Evolutionary conservation across 2,113 vertebrate species (phyloP).

Genomic region (Puma concolor): DNA sequence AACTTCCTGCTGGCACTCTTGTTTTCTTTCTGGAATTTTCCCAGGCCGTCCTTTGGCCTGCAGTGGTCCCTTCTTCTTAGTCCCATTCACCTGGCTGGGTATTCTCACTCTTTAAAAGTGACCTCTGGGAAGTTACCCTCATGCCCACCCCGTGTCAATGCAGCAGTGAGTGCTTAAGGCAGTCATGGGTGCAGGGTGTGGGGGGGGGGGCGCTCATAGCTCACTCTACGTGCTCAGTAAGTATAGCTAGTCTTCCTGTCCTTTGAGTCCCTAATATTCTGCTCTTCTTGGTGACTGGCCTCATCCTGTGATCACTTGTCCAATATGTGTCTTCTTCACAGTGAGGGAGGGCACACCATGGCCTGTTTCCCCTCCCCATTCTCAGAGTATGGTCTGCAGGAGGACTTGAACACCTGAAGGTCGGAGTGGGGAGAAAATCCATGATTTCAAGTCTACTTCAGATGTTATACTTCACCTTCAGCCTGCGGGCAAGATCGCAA

Average conservation of each 20-base stretch:
- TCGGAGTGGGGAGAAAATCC: background rate
- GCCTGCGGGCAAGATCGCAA: background rate
- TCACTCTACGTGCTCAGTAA: background rate
- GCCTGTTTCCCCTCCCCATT: no score
- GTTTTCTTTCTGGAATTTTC: background rate
- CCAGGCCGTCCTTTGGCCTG: background rate
- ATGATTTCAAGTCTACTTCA: background rate
- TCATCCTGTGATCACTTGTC: rapidly evolving
- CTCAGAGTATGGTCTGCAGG: no score
- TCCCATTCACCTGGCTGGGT: background rate
- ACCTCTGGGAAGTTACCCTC: background rate
- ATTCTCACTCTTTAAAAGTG: background rate
- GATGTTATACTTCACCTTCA: background rate
- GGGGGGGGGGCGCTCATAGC: background rate
- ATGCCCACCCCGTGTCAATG: rapidly evolving
- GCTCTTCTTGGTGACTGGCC: background rate
- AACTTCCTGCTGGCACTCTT: background rate
- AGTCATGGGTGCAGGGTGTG: rapidly evolving
- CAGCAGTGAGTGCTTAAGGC: background rate
- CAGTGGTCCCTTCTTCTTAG: no score
- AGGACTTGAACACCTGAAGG: background rate
- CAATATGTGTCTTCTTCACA: background rate
- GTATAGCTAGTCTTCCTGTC: background rate
- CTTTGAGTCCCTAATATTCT: background rate
- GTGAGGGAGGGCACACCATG: rapidly evolving